phyloP scores from a whole-genome alignment of 2,797 vertebrate species.

The Brachymystax lenok region DNA sequence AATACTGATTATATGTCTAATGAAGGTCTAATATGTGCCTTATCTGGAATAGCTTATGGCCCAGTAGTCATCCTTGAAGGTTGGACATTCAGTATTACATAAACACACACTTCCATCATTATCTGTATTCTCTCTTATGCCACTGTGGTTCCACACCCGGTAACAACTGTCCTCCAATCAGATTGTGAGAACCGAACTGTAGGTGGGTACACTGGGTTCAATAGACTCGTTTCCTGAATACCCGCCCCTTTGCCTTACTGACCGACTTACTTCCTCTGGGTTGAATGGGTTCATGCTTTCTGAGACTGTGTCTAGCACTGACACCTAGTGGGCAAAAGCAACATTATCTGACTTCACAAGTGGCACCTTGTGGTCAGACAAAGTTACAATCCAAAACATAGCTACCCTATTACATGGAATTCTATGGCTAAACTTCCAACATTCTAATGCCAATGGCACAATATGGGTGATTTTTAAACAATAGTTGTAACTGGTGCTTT shows the following conservation, averaged over 20 bases:
- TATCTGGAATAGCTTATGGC: background rate
- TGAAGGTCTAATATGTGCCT: background rate
- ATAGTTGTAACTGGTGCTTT: too few species aligned
- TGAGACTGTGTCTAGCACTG: slow-evolving; percentile 28
- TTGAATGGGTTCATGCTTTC: background rate
- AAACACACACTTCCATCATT: background rate
- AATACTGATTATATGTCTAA: background rate
- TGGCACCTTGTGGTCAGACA: background rate
- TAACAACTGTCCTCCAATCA: slow-evolving; percentile 62
- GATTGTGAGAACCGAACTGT: slow-evolving; percentile 49
- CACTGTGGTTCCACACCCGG: slow-evolving; percentile 9
- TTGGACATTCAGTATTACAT: slow-evolving; percentile 19
- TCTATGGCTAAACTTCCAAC: too few species aligned
- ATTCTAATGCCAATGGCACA: too few species aligned
- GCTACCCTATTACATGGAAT: too few species aligned
- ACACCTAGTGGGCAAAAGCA: slow-evolving; percentile 32
- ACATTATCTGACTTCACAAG: background rate
- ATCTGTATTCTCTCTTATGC: background rate
- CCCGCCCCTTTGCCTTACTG: slow-evolving; percentile 72
- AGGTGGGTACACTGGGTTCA: slow-evolving; percentile 70
- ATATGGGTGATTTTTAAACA: too few species aligned
- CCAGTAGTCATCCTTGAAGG: background rate
- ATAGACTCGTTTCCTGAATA: slow-evolving; percentile 49
- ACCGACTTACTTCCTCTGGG: slow-evolving; percentile 46
- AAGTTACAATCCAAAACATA: too few species aligned